Evolutionary conservation across 2,888 invertebrate genomes (phyloP).

Genomic region (Dasysyrphus tricinctus): DNA sequence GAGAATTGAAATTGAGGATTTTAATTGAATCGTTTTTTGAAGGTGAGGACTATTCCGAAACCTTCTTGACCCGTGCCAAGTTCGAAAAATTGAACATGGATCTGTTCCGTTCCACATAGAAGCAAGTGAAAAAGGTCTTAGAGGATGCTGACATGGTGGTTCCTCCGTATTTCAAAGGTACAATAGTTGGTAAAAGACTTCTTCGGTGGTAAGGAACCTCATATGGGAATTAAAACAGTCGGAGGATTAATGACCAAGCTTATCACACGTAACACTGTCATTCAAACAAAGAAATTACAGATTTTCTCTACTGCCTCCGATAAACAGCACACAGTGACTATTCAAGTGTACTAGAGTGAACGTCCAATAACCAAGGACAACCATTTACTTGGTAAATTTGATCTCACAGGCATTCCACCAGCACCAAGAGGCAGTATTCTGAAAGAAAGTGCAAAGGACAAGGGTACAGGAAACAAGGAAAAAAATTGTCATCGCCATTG

Average conservation of each 20-base stretch:
- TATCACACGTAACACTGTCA: conserved; percentile 98
- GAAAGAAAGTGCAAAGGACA: conserved; percentile 99
- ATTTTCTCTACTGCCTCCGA: conserved; percentile 99
- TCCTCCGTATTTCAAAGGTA: conserved; percentile 99
- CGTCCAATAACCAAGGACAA: conserved; percentile 99
- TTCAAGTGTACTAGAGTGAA: conserved; percentile 99
- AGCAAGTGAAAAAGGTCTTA: conserved; percentile 97
- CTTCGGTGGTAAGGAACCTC: conserved; percentile 99
- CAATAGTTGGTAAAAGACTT: conserved; percentile 96
- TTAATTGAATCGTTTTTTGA: conserved; percentile 99
- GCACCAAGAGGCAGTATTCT: conserved; percentile 96
- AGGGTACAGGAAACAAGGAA: conserved; percentile 99
- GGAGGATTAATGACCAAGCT: conserved; percentile 99
- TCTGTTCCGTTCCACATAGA: conserved; percentile 94
- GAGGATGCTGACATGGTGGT: conserved; percentile 99
- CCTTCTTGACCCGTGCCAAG: conserved; percentile 98
- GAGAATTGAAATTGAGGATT: too few relatives aligned
- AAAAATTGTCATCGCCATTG: conserved; percentile 99
- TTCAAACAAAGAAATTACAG: conserved; percentile 99
- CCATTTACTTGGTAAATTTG: conserved; percentile 98
- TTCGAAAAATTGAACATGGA: conserved; percentile 99
- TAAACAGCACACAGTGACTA: conserved; percentile 99
- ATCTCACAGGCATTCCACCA: conserved; percentile 97
- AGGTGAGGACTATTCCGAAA: conserved; percentile 99
- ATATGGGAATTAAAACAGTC: conserved; percentile 99